Evolutionary conservation across 92 coral and sea anemone species (phyloP), one percentile per base, ranked within the genome.

Genomic region (Zoanthus sansibaricus): DNA sequence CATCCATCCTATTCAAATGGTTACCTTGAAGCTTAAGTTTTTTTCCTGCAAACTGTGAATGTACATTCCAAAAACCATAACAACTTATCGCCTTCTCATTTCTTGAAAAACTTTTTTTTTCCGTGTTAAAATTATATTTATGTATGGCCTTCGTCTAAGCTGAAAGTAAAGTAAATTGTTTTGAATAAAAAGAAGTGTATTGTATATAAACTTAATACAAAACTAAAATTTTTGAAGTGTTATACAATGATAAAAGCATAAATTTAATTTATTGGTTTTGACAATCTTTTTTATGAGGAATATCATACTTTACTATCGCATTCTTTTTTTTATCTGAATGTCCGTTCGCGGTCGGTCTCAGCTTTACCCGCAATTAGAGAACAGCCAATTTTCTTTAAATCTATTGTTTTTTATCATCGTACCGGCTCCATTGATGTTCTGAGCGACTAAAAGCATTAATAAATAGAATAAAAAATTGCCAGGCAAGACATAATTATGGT

Each of bases 351-450:
- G 51, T 66, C 75, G 75, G 85, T 80, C 46, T 45, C 32, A 5
- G 16, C 54, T 58, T 17, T 45, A 64, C 46, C 51, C 31, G 44
- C 73, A 80, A 80, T 78, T 44, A 78, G n/a, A 18, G 47, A 71
- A 80, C 20, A 64, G 73, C 58, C 51, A 47, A 13, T 18, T 62
- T 80, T 69, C 46, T 30, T 64, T 80, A 37, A 37, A 20, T 21
- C 85, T 14, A 80, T 80, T 80, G 75, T 80, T 70, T n/a, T 78
- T 54, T 64, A 64, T 17, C 85, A 64, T 44, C 21, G 75, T 64
- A 80, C 85, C 85, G 85, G 85, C 73, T 64, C 49, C 73, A 80
- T 80, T 80, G 85, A 80, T 80, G 85, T 80, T 47, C 72, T 18
- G 85, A 80, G 46, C 54, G 75, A 66, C 72, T 80, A 64, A 80